Conservation (phyloP, 2,888 invertebrate genomes). For the Bugula neritina region DNA sequence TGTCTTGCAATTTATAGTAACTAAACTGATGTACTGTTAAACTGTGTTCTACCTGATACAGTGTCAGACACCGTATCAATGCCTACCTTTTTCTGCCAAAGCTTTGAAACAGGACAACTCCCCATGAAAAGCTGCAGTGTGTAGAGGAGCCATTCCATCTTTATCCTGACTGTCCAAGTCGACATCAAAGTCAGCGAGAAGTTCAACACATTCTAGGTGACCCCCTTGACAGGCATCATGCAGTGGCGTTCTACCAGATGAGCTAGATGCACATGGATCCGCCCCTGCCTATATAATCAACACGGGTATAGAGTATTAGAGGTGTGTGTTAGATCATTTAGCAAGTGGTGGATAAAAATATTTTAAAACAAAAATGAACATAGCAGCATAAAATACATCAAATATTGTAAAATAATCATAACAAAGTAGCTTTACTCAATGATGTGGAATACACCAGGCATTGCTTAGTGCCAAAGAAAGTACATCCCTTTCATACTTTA, state of each 20-base stretch:
- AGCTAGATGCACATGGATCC: constrained; percentile 38
- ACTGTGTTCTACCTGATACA: no score
- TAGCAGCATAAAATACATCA: not conserved
- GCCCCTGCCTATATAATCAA: constrained; percentile 41
- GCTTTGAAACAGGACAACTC: constrained; percentile 43
- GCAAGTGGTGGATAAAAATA: no score
- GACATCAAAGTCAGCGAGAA: constrained; percentile 40
- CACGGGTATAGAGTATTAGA: no score
- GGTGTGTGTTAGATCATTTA: no score
- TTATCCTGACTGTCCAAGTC: constrained; percentile 42
- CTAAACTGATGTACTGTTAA: no score
- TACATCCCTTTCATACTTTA: no score
- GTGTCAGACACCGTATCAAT: no score
- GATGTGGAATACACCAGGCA: no score
- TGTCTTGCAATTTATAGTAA: no score
- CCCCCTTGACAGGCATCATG: constrained; percentile 51
- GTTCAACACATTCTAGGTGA: constrained; percentile 38
- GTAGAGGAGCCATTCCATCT: constrained; percentile 46
- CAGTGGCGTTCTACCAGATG: constrained; percentile 43
- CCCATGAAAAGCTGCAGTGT: constrained; percentile 49
- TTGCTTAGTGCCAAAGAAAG: no score
- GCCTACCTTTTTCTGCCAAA: constrained; percentile 42
- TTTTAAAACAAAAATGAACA: not conserved
- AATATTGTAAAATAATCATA: no score
- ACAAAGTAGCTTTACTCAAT: no score